phyloP scores from a whole-genome alignment of 2,797 vertebrate species.

The Telmatherina bonti region DNA sequence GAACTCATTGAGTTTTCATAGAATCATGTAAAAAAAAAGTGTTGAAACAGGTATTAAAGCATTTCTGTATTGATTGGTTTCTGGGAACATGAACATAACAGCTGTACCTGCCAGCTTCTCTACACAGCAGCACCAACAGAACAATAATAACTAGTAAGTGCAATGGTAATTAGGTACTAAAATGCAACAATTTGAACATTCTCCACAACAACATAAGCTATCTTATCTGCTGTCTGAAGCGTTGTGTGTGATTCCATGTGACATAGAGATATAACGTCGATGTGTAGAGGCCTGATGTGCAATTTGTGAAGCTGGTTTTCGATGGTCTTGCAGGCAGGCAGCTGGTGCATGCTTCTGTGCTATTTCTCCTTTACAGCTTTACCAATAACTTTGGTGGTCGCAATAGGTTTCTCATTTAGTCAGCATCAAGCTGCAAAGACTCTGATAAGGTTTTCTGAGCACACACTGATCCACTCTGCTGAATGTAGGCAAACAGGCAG shows the following conservation, averaged over 20 bases:
- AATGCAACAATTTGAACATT: neutral
- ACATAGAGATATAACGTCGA: constrained; percentile 36
- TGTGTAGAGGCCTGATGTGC: constrained; percentile 62
- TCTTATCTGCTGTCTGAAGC: neutral
- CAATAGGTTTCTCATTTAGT: constrained; percentile 71
- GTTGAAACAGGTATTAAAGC: constrained; percentile 4
- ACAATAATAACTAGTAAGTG: neutral
- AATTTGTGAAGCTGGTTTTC: constrained; percentile 50
- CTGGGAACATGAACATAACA: neutral
- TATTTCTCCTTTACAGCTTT: constrained; percentile 67
- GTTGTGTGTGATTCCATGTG: constrained; percentile 1
- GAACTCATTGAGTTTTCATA: neutral
- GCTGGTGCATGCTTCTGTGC: constrained; percentile 52
- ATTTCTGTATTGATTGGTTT: constrained; percentile 4
- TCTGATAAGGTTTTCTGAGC: constrained; percentile 71
- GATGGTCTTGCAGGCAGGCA: constrained; percentile 30
- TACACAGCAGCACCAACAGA: neutral
- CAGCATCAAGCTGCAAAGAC: constrained; percentile 69
- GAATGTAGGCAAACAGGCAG: constrained; percentile 54
- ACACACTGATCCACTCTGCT: constrained; percentile 60
- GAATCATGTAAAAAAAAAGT: neutral
- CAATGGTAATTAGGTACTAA: neutral
- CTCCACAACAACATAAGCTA: neutral
- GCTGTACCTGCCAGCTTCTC: neutral
- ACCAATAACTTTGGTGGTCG: constrained; percentile 67